phyloP scores from a whole-genome alignment of 2,797 vertebrate genomes.

The Pseudochromis fuscus region DNA sequence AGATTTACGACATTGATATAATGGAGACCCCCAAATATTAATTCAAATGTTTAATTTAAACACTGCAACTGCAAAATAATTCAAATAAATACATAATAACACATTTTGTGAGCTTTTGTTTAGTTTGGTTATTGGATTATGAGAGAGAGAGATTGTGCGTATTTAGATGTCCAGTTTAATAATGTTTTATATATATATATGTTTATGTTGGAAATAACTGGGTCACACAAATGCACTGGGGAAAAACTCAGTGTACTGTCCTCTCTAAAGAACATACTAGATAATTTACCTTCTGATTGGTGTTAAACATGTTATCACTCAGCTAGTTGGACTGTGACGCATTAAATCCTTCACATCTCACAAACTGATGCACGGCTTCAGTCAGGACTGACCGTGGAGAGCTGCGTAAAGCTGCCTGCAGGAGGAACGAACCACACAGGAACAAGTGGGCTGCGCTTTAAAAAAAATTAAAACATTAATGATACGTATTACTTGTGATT shows the following conservation, averaged over 20 bases:
- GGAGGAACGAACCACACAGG: not conserved
- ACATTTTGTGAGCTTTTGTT: not conserved
- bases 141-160: not conserved
- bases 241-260: not conserved
- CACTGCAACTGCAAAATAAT: too few species aligned
- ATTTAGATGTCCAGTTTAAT: not conserved
- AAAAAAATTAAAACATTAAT: conserved; percentile 16
- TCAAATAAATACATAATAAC: too few species aligned
- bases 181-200: too few species aligned
- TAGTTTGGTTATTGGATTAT: not conserved
- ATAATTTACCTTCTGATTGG: not conserved
- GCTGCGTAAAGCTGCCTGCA: not conserved
- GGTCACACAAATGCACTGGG: fast-evolving
- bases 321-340: conserved; percentile 50
- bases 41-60: too few species aligned
- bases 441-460: not conserved
- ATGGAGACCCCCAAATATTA: too few species aligned
- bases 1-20: too few species aligned
- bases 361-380: conserved; percentile 5
- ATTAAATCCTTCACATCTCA: conserved; percentile 60
- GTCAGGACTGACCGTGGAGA: conserved; percentile 33
- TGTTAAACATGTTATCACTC: not conserved
- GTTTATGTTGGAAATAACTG: not conserved
- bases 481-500: too few species aligned
- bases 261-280: not conserved